Evolutionary conservation across 2,113 vertebrate genomes (phyloP), one percentile per base, ranked within the genome.

Genomic region (Tragulus kanchil): DNA sequence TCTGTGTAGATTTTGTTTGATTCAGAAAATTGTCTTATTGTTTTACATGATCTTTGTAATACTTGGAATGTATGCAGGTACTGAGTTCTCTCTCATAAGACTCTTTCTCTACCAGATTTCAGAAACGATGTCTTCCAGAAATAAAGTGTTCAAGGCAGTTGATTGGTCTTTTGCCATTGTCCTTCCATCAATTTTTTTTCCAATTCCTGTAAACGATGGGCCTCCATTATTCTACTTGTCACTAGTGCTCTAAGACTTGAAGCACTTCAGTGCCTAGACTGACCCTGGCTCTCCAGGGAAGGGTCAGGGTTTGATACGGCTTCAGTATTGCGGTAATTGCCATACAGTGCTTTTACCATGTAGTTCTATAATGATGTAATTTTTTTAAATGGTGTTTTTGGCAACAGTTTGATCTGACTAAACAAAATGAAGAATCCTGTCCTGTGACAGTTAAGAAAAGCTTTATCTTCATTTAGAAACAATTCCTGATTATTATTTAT

Each of bases 121-220:
- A 28, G 75, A 82, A 95, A 90, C 25, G 15, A 25, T 28, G 86
- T 96, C 61, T 87, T 50, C 50, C 54, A 81, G 58, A 92, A 96
- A 85, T 87, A 82, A 96, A 89, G 31, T 89, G 28, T 93, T 90
- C 42, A 50, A 17, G 54, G 48, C 92, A 61, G n/a, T 62, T 94
- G 61, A 42, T 25, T 84, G 52, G 45, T 79, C 21, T 87, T 90
- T 93, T 95, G 84, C 50, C 42, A 69, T 93, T 96, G 79, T 85
- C 86, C 36, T 95, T 71, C 67, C 81, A 93, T 97, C 62, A 62
- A 6, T 94, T 92, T 95, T 85, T 78, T 78, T 90, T 97, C 96
- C 86, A 36, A 90, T 85, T 26, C 94, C 94, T 85, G 15, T 71
- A 93, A 73, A 78, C 96, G 92, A 92, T 95, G 85, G 42, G 82